A percentile compares a stretch with the other conserved stretches of the same genome.
phyloP scores from a whole-genome alignment of 2,113 vertebrate species.

The Leuciscus idus region DNA sequence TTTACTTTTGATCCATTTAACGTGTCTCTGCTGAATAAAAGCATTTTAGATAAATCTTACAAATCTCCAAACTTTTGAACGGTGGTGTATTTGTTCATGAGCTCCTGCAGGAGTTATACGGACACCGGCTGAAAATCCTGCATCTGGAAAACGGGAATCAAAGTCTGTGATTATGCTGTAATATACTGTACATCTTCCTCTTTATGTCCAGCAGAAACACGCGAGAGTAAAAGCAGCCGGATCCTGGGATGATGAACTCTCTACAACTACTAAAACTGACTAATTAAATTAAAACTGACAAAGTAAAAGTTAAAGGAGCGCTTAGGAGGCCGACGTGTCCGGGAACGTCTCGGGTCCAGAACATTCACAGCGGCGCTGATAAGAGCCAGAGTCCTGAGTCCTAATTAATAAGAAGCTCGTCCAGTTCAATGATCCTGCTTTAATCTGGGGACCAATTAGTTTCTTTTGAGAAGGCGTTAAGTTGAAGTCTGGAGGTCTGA shows the following conservation, averaged over 20 bases:
- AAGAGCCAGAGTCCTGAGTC: conserved; percentile 35
- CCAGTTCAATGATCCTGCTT: conserved; percentile 60
- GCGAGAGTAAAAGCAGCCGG: background rate
- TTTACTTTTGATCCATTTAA: background rate
- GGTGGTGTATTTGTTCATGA: background rate
- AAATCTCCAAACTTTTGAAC: background rate
- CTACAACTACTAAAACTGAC: background rate
- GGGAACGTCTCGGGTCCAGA: background rate
- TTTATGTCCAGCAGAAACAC: background rate
- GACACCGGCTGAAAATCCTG: background rate
- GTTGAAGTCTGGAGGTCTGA: conserved; percentile 46
- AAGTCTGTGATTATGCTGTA: background rate
- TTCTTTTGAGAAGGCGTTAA: conserved; percentile 53
- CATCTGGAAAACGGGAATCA: background rate
- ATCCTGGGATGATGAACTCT: background rate
- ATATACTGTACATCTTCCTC: background rate
- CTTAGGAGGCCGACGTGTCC: conserved; percentile 32
- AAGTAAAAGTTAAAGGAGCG: conserved; percentile 47
- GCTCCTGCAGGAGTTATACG: background rate
- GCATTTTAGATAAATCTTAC: background rate
- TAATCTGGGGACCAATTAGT: conserved; percentile 76
- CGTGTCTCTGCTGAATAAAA: background rate
- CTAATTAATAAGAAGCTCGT: conserved; percentile 70
- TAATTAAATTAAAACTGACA: conserved; percentile 13
- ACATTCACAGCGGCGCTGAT: conserved; percentile 38